A percentile compares a stretch with the other conserved stretches of the same genome.
Evolutionary conservation across 1,140 invertebrate species (phyloP).

Genomic region (Bombus confusus): DNA sequence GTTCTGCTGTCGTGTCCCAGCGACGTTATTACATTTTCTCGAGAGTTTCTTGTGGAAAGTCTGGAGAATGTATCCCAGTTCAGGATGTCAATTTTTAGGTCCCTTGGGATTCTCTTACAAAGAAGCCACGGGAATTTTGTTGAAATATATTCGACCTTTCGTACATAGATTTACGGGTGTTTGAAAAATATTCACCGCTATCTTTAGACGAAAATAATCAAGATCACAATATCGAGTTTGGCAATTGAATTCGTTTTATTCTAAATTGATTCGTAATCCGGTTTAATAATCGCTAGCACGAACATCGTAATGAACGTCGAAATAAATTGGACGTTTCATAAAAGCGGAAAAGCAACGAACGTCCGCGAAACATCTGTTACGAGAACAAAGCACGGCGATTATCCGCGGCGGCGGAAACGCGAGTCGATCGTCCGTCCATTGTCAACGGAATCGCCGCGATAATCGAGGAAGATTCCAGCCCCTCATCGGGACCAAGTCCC

Average conservation of each 20-base stretch:
- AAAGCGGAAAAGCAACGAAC: not conserved
- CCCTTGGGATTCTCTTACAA: too few relatives aligned
- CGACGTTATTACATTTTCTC: not conserved
- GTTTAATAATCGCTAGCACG: not conserved
- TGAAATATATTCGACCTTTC: too few relatives aligned
- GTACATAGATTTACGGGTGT: too few relatives aligned
- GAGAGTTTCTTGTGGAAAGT: not conserved
- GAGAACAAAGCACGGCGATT: not conserved
- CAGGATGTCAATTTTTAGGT: not conserved
- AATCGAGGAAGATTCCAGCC: constrained; percentile 15
- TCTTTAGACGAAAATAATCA: too few relatives aligned
- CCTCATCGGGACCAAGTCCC: not conserved
- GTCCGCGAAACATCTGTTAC: not conserved
- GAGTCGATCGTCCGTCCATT: constrained; percentile 11
- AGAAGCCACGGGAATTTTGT: too few relatives aligned
- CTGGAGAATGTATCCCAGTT: not conserved
- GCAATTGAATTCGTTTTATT: not conserved
- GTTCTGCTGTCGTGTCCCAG: not conserved
- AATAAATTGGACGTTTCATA: not conserved
- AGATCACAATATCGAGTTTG: not conserved
- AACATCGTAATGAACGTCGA: not conserved
- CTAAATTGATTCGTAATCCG: not conserved
- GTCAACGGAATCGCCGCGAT: constrained; percentile 12
- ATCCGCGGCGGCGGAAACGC: constrained; percentile 3
- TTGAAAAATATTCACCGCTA: too few relatives aligned